Evolutionary conservation across 2,888 invertebrate genomes (phyloP), one percentile per base, ranked within the genome.

Genomic region (Octodonta nipae): DNA sequence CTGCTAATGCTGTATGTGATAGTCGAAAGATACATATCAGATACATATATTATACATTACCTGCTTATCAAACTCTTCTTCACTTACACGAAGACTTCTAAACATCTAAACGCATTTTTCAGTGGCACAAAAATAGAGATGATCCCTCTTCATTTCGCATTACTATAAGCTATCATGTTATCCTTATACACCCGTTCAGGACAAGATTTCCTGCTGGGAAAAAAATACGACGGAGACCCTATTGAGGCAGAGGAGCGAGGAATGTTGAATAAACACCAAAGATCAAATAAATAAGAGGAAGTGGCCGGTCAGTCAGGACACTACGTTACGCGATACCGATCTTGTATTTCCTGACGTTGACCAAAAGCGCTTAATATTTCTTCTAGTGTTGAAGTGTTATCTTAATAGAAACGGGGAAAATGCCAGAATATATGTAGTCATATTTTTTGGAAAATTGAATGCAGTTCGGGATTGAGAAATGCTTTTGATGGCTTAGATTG

Each of bases 281-380:
- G 48, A 43, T 41, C 46, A 45, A 49, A 51, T 53, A 51, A 52
- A 54, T 54, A 54, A 52, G 51, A 50, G 49, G 52, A 52, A 51
- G 46, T 47, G 42, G 50, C 50, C 53, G 55, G 54, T 49, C 55
- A 51, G 49, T 44, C 46, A 49, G 47, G 52, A 50, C 53, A 54
- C 53, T 54, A 55, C 52, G 52, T 56, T 50, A 56, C 40, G 36
- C 46, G 60, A 61, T 61, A 60, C 47, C 40, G 49, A 61, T 61
- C 60, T 61, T 57, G 58, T 59, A 61, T 61, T 61, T 61, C 60
- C 60, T 52, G 51, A 33, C 36, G 49, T 44, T 58, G 58, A 58
- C 60, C 59, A 60, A 56, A 59, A 56, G 57, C 52, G 53, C 54
- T 43, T 49, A 51, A 52, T 58, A 58, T 57, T 53, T 59, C 55